Conservation (phyloP, 2,113 vertebrate species). For the Pelvicachromis taeniatus region DNA sequence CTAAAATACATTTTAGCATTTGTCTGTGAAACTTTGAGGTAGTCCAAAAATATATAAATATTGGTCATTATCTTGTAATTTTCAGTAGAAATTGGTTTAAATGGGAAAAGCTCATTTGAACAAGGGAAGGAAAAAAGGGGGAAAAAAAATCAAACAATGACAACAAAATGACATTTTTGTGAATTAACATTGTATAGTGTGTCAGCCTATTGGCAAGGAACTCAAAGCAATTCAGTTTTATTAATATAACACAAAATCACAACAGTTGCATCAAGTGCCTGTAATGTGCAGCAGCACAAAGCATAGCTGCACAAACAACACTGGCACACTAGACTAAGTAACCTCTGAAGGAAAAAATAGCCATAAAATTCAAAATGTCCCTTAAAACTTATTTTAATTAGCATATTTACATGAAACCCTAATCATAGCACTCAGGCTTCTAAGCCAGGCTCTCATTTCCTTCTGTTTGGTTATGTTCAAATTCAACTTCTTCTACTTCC, state of each 20-base stretch:
- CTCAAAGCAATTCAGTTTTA: background rate
- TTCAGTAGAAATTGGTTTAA: background rate
- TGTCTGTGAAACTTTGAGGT: background rate
- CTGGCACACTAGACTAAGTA: background rate
- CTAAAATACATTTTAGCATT: conserved; percentile 1
- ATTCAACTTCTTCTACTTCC: background rate
- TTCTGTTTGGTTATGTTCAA: background rate
- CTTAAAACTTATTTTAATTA: conserved; percentile 1
- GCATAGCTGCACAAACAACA: background rate
- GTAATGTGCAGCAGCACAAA: background rate
- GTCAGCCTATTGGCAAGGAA: background rate
- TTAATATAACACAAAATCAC: background rate
- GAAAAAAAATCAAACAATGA: background rate
- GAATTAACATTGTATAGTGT: background rate
- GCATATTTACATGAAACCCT: background rate
- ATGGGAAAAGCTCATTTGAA: background rate
- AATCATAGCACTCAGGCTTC: background rate
- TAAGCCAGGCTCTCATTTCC: background rate
- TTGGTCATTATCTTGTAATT: background rate
- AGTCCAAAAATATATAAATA: background rate
- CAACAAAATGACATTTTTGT: background rate
- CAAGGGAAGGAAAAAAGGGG: background rate
- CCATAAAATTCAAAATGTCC: background rate
- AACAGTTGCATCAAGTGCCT: background rate
- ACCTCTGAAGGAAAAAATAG: background rate